Percentiles rank a stretch among this genome's conserved stretches.
These are phyloP conservation scores for Lacanobia oleracea DNA, from an alignment of 2,888 invertebrate genomes.

Conservation along the genomic window DNA sequence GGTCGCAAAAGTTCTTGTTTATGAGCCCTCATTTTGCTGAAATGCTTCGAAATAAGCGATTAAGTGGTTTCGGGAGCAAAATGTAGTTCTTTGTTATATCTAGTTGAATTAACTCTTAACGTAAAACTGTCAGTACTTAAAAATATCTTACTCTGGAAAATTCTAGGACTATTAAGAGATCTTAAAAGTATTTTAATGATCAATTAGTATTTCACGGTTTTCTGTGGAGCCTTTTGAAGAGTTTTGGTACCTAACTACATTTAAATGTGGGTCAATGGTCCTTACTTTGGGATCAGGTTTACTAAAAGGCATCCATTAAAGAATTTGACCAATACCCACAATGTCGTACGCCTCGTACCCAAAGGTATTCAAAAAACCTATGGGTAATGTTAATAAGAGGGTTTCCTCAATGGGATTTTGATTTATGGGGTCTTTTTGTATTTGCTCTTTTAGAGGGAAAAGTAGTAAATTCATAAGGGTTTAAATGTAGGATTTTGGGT, in stretches of 20 bases:
- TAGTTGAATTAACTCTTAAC: neutral
- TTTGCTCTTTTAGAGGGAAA: constrained; percentile 12
- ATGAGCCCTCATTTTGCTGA: neutral
- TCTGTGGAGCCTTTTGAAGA: neutral
- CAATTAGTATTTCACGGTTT: constrained; percentile 43
- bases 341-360: constrained; percentile 6
- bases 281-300: constrained; percentile 2
- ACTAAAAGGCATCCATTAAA: constrained; percentile 30
- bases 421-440: constrained; percentile 5
- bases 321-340: constrained; percentile 30
- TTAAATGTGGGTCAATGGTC: constrained; percentile 14
- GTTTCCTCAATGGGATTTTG: constrained; percentile 11
- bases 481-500: neutral
- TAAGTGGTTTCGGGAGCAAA: neutral
- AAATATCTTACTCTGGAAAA: neutral
- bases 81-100: constrained; percentile 1
- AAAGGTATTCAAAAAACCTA: constrained; percentile 40
- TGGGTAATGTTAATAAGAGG: neutral
- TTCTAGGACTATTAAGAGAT: neutral
- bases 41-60: neutral
- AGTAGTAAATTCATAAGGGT: neutral
- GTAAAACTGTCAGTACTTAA: constrained; percentile 20
- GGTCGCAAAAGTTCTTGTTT: neutral
- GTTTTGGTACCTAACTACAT: constrained; percentile 18
- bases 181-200: constrained; percentile 43